A percentile compares a stretch with the other conserved stretches of the same genome.
These are phyloP conservation scores for Manacus vitellinus DNA, from an alignment of 2,113 vertebrate genomes.

Conservation along the genomic window DNA sequence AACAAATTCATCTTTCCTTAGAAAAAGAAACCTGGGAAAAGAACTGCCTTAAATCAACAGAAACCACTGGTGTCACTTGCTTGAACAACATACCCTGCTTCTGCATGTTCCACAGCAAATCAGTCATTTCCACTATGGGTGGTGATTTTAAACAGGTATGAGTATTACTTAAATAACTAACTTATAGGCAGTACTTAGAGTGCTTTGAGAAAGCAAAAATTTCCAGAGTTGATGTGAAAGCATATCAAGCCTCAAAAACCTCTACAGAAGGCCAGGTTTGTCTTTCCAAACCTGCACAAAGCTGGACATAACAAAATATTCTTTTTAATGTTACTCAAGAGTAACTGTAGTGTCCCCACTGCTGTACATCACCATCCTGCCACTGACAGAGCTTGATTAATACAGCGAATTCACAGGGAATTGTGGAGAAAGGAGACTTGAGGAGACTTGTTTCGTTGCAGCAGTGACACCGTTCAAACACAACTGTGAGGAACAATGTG, in stretches of 20 bases:
- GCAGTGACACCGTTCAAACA: slow-evolving; percentile 21
- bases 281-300: neutral
- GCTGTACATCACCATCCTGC: neutral
- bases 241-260: rapidly evolving
- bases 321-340: neutral
- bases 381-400: neutral
- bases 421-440: neutral
- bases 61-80: neutral
- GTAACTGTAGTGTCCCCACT: neutral
- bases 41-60: neutral
- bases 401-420: neutral
- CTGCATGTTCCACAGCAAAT: neutral
- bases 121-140: neutral
- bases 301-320: neutral
- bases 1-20: neutral
- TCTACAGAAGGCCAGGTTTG: neutral
- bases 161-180: neutral
- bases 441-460: slow-evolving; percentile 13
- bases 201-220: neutral
- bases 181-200: neutral
- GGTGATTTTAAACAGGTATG: neutral
- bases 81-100: neutral
- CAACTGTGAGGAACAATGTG: slow-evolving; percentile 37
- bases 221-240: neutral
- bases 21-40: neutral